These are phyloP conservation scores for Ichneumon xanthorius DNA, from an alignment of 2,888 invertebrate genomes.

Conservation along the genomic window DNA sequence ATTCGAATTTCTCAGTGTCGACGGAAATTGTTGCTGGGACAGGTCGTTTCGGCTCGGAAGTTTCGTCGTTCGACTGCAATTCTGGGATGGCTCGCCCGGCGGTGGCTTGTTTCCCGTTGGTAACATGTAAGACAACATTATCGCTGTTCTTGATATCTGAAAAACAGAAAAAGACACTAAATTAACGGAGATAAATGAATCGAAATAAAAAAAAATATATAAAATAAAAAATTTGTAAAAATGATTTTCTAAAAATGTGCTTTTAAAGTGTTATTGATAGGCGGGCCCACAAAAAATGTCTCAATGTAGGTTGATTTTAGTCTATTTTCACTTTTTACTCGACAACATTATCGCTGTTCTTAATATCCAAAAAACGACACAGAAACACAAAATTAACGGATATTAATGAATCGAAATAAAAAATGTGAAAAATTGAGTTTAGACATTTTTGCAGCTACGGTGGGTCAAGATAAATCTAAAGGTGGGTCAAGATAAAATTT, in stretches of 20 bases:
- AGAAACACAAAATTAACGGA: not conserved
- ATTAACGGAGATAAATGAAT: not conserved
- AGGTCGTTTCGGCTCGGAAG: conserved; percentile 68
- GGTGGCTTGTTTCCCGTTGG: conserved; percentile 92
- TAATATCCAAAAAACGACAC: conserved; percentile 63
- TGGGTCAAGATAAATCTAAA: not conserved
- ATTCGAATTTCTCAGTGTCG: conserved; percentile 65
- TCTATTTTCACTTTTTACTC: no score
- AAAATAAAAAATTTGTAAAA: not conserved
- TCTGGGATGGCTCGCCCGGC: conserved; percentile 83
- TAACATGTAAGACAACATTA: conserved; percentile 93
- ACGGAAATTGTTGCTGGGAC: conserved; percentile 62
- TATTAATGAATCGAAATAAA: not conserved
- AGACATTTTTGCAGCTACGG: not conserved
- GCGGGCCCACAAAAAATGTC: no score
- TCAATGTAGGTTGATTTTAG: no score
- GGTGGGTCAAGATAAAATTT: not conserved
- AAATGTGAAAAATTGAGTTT: not conserved
- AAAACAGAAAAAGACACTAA: conserved; percentile 26
- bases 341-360: conserved; percentile 88
- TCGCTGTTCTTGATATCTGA: conserved; percentile 71
- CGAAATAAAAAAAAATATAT: not conserved
- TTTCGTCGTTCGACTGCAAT: conserved; percentile 66
- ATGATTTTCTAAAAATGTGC: not conserved
- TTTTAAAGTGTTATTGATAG: not conserved